Percentiles rank a stretch among this genome's conserved stretches.
These are phyloP conservation scores for Thunnus thynnus DNA, from an alignment of 2,113 vertebrate species.

Conservation along the genomic window DNA sequence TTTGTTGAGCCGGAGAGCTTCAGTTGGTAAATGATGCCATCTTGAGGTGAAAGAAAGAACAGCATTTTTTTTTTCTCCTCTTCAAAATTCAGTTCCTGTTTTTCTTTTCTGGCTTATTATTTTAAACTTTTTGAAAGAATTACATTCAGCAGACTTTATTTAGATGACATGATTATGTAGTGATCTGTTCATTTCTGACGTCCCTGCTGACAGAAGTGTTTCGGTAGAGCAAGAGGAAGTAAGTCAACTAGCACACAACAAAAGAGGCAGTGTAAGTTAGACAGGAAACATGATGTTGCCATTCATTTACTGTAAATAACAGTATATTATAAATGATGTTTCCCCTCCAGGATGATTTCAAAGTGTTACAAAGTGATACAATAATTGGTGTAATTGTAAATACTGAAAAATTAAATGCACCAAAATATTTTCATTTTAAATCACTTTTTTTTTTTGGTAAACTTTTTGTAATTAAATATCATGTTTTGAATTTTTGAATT, in stretches of 20 bases:
- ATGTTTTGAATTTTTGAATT: neutral
- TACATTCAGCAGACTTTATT: neutral
- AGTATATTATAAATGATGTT: neutral
- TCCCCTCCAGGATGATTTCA: neutral
- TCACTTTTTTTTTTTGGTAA: too few species aligned
- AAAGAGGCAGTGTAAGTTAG: neutral
- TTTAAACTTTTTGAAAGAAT: neutral
- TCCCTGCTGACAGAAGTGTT: neutral
- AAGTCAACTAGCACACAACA: slow-evolving; percentile 12
- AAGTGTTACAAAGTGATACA: neutral
- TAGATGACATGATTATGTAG: neutral
- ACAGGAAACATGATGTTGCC: neutral
- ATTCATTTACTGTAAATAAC: neutral
- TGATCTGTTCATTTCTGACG: rapidly evolving
- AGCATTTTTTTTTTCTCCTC: neutral
- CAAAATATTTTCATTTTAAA: neutral
- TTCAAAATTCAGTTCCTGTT: neutral
- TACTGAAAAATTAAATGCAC: neutral
- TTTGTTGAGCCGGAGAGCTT: neutral
- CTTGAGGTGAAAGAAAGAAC: slow-evolving; percentile 49
- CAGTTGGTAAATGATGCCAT: slow-evolving; percentile 43
- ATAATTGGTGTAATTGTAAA: neutral
- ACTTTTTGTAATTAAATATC: too few species aligned
- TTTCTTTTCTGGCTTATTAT: neutral
- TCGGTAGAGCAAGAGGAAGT: slow-evolving; percentile 9